These are phyloP conservation scores for Notiomystis cincta DNA, from an alignment of 2,113 vertebrate genomes.

Conservation along the genomic window DNA sequence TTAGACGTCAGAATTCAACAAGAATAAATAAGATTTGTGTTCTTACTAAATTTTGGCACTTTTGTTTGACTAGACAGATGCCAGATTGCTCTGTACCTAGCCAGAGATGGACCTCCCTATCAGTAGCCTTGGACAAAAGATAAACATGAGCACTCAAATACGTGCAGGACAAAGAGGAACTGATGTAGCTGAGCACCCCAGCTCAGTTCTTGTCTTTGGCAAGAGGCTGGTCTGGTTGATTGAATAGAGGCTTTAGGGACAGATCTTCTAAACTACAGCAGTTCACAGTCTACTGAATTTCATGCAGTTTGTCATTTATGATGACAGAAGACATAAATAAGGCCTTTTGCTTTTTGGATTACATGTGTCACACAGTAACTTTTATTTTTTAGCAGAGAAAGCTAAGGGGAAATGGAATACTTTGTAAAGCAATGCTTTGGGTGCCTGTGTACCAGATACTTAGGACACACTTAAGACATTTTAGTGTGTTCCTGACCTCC, in stretches of 20 bases:
- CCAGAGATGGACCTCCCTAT: not conserved
- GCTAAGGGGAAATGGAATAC: not conserved
- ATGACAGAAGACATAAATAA: not conserved
- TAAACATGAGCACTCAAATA: not conserved
- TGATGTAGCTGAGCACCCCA: not conserved
- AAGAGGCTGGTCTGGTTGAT: not conserved
- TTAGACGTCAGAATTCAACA: not conserved
- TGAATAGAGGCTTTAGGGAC: not conserved
- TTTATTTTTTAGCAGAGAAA: not conserved
- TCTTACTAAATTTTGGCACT: not conserved
- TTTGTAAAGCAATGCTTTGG: not conserved
- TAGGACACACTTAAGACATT: not conserved
- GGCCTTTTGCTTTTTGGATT: not conserved
- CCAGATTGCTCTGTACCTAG: not conserved
- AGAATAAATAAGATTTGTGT: not conserved
- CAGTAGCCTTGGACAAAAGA: not conserved
- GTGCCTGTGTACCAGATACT: not conserved
- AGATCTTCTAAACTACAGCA: not conserved
- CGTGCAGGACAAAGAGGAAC: not conserved
- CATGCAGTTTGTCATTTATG: not conserved
- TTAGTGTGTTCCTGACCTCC: not conserved
- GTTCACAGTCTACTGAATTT: not conserved
- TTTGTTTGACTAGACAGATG: not conserved
- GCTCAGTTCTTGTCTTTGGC: not conserved
- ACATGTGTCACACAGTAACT: not conserved